phyloP scores from a whole-genome alignment of 2,888 invertebrate genomes.

The Nomada lathburiana region DNA sequence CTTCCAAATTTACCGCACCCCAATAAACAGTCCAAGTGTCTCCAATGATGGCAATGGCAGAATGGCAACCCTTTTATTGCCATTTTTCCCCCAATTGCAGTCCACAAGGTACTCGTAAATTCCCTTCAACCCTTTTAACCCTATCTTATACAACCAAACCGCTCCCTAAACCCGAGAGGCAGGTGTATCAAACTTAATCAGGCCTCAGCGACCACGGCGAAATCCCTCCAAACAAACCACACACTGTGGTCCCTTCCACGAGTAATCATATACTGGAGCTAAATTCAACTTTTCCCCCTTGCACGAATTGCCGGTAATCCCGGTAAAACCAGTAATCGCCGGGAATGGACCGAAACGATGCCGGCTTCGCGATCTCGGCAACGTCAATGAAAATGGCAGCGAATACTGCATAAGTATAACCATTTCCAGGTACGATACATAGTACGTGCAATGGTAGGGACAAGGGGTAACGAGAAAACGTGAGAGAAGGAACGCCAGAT shows the following conservation, averaged over 20 bases:
- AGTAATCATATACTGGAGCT: conserved; percentile 37
- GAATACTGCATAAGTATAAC: not conserved
- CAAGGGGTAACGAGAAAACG: conserved; percentile 44
- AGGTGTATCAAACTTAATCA: conserved; percentile 37
- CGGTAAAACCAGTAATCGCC: conserved; percentile 55
- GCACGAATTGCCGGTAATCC: conserved; percentile 23
- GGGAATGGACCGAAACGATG: conserved; percentile 35
- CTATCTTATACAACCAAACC: not conserved
- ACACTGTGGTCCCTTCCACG: not conserved
- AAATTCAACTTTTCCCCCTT: conserved; percentile 52
- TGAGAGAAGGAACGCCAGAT: conserved; percentile 25
- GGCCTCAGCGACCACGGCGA: conserved; percentile 1
- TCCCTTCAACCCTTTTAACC: not conserved
- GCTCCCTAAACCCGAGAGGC: not conserved
- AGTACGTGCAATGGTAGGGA: not conserved
- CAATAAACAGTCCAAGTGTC: not conserved
- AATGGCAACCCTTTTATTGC: conserved; percentile 5
- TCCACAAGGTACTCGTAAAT: not conserved
- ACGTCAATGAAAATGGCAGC: not conserved
- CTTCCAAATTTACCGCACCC: not conserved
- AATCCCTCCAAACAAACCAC: conserved; percentile 12
- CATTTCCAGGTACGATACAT: too few species aligned
- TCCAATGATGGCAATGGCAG: not conserved
- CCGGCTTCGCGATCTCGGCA: not conserved
- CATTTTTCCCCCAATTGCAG: not conserved